These are phyloP conservation scores for Grapholita molesta DNA, from an alignment of 1,140 invertebrate genomes.

Conservation along the genomic window DNA sequence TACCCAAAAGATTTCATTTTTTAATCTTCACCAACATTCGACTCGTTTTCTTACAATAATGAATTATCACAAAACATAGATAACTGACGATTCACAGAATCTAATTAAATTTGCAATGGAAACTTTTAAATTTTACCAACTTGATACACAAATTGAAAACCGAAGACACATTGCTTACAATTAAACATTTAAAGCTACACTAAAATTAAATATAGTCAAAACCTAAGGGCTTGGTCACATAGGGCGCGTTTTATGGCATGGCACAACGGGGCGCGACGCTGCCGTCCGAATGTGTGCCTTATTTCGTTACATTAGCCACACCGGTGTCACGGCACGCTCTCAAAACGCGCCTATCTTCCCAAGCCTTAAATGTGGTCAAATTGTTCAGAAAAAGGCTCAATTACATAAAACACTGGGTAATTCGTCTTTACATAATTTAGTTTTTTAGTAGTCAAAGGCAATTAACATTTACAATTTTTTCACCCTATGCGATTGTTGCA, in stretches of 20 bases:
- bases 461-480: too few relatives aligned
- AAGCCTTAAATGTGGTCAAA: too few relatives aligned
- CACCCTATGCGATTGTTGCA: too few relatives aligned
- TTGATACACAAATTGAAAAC: constrained; percentile 37
- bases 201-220: neutral
- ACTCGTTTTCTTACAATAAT: constrained; percentile 62
- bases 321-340: too few relatives aligned
- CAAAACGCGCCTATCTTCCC: too few relatives aligned
- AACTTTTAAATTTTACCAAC: constrained; percentile 38
- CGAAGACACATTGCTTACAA: constrained; percentile 18
- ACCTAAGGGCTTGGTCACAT: too few relatives aligned
- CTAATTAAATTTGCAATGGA: constrained; percentile 52
- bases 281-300: too few relatives aligned
- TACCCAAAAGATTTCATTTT: constrained; percentile 27
- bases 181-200: neutral
- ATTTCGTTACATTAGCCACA: too few relatives aligned
- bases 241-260: too few relatives aligned
- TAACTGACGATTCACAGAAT: constrained; percentile 76
- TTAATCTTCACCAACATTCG: constrained; percentile 37
- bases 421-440: neutral
- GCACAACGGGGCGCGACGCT: too few relatives aligned
- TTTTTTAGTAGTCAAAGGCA: too few relatives aligned
- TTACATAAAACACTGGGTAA: neutral
- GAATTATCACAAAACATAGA: constrained; percentile 73
- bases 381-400: neutral